These are phyloP conservation scores for Belgica antarctica DNA, from an alignment of 2,888 invertebrate species.

Conservation along the genomic window DNA sequence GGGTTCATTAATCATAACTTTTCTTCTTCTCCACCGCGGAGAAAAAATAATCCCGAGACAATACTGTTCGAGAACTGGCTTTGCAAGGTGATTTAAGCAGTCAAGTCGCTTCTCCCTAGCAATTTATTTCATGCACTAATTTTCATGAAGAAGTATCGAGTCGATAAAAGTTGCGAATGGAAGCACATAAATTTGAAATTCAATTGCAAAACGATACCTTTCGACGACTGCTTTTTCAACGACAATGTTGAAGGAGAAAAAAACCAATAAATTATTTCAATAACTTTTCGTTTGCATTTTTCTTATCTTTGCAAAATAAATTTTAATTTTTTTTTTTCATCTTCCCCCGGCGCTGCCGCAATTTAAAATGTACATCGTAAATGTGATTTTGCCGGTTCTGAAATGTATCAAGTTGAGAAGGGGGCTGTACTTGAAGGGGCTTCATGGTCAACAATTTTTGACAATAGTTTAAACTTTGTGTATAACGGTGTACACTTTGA, in stretches of 20 bases:
- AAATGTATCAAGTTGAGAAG: not conserved
- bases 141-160: slow-evolving; percentile 1
- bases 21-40: not conserved
- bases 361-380: slow-evolving; percentile 14
- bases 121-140: slow-evolving; percentile 16
- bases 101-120: slow-evolving; percentile 3
- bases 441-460: too few species aligned
- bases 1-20: slow-evolving; percentile 27
- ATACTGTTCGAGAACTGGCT: not conserved
- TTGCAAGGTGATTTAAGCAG: not conserved
- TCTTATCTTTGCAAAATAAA: slow-evolving; percentile 44
- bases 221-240: not conserved
- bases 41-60: not conserved
- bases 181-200: slow-evolving; percentile 38
- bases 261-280: slow-evolving; percentile 44
- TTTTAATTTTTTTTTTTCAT: slow-evolving; percentile 36
- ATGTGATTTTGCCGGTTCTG: slow-evolving; percentile 7
- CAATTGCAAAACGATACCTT: slow-evolving; percentile 38
- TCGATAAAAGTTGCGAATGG: slow-evolving; percentile 39
- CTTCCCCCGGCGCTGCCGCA: not conserved
- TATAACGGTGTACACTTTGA: too few species aligned
- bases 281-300: slow-evolving; percentile 42
- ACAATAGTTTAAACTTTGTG: too few species aligned
- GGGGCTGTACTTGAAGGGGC: too few species aligned
- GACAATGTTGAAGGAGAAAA: slow-evolving; percentile 13